Evolutionary conservation across 2,113 vertebrate genomes (phyloP).

Genomic region (Butastur rufipennis): DNA sequence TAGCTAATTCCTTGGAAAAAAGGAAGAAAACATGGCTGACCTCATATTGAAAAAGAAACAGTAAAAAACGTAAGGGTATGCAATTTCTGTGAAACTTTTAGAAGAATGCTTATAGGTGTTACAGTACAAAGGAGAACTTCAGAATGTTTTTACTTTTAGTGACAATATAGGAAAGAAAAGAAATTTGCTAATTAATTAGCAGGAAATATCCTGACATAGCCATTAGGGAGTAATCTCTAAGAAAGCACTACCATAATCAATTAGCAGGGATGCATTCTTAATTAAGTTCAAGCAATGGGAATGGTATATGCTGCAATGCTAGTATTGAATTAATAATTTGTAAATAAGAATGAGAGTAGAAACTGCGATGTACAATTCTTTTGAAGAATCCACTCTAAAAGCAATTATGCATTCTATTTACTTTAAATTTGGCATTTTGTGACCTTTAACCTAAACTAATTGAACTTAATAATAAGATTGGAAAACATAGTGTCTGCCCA

Average conservation of each 20-base stretch:
- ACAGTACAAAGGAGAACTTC: neutral
- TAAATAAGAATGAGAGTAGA: slow-evolving; percentile 12
- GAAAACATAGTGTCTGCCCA: neutral
- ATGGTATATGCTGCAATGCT: neutral
- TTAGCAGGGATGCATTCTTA: slow-evolving; percentile 52
- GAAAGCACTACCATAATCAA: slow-evolving; percentile 46
- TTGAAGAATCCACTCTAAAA: neutral
- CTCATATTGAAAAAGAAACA: neutral
- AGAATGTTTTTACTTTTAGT: neutral
- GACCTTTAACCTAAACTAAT: neutral
- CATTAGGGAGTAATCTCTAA: neutral
- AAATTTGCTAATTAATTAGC: slow-evolving; percentile 51
- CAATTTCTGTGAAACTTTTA: neutral
- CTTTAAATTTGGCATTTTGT: neutral
- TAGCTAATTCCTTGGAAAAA: neutral
- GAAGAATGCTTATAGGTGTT: neutral
- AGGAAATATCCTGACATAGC: slow-evolving; percentile 5
- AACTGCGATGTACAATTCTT: neutral
- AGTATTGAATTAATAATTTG: slow-evolving; percentile 41
- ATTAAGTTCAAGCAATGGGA: slow-evolving; percentile 52
- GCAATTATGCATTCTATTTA: neutral
- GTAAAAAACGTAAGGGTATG: neutral
- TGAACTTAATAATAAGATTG: neutral
- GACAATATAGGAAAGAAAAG: neutral
- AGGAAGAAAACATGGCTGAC: neutral